phyloP scores from a whole-genome alignment of 2,797 vertebrate genomes.

The Eurystomus glaucurus region DNA sequence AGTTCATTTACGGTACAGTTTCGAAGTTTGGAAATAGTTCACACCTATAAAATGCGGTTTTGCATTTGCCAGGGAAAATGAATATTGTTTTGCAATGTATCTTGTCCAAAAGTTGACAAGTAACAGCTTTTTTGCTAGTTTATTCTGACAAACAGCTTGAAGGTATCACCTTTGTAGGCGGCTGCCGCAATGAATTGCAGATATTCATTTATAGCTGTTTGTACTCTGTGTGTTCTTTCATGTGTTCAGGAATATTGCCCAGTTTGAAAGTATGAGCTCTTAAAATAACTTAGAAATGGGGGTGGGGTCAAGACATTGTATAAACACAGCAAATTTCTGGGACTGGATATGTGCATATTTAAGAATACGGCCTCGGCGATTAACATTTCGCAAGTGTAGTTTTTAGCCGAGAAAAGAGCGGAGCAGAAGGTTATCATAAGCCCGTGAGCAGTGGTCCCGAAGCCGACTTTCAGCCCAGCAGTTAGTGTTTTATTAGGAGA shows the following conservation, averaged over 20 bases:
- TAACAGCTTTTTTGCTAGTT: conserved; percentile 74
- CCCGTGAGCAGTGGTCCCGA: conserved; percentile 67
- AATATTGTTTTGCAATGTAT: conserved; percentile 64
- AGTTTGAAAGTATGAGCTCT: conserved; percentile 80
- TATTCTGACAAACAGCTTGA: conserved; percentile 80
- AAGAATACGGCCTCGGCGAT: not conserved
- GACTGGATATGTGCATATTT: not conserved
- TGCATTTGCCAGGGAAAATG: conserved; percentile 71
- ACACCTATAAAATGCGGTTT: conserved; percentile 81
- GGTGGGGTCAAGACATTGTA: conserved; percentile 70
- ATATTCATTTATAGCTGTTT: conserved; percentile 75
- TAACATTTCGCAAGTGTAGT: conserved; percentile 31
- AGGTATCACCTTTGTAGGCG: conserved; percentile 79
- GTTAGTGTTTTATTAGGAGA: conserved; percentile 89
- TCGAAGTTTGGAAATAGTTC: conserved; percentile 81
- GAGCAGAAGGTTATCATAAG: conserved; percentile 72
- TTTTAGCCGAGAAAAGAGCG: conserved; percentile 36
- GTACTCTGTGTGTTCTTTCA: conserved; percentile 73
- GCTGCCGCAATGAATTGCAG: conserved; percentile 74
- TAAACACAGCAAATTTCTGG: conserved; percentile 57
- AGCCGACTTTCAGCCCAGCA: conserved; percentile 76
- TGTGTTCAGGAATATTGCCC: conserved; percentile 82
- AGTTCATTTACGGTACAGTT: conserved; percentile 46
- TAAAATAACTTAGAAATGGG: conserved; percentile 81
- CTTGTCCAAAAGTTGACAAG: conserved; percentile 77